Percentiles rank a stretch among this genome's conserved stretches.
phyloP scores from a whole-genome alignment of 2,888 invertebrate genomes.

The Epinotia demarniana region DNA sequence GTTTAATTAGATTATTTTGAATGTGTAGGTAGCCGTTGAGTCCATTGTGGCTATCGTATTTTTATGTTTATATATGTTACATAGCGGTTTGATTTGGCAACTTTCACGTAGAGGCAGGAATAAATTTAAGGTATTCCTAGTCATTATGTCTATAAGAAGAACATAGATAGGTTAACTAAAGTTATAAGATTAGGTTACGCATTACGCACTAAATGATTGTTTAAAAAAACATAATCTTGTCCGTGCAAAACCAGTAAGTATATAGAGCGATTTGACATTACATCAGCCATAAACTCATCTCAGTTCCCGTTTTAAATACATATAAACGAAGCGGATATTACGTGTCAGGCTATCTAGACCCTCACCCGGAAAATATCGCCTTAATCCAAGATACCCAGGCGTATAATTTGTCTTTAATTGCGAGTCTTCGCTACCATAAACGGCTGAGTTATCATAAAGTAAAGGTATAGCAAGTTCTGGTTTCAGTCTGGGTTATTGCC shows the following conservation, averaged over 20 bases:
- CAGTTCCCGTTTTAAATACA: conserved; percentile 37
- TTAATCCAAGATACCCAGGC: conserved; percentile 20
- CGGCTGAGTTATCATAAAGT: conserved; percentile 49
- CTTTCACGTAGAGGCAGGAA: conserved; percentile 22
- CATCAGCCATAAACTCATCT: conserved; percentile 12
- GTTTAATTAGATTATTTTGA: conserved; percentile 28
- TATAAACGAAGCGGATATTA: conserved; percentile 33
- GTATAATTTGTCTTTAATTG: conserved; percentile 44
- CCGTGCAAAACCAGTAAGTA: not conserved
- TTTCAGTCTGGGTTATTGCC: conserved; percentile 49
- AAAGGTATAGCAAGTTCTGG: conserved; percentile 47
- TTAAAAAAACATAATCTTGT: not conserved
- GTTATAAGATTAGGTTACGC: no score
- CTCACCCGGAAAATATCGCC: conserved; percentile 27
- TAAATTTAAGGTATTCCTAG: not conserved
- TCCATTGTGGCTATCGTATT: conserved; percentile 15
- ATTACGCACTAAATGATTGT: no score
- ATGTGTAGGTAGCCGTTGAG: conserved; percentile 16
- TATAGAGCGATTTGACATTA: conserved; percentile 5
- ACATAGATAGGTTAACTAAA: no score
- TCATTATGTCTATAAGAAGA: not conserved
- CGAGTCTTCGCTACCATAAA: conserved; percentile 48
- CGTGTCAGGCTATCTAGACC: conserved; percentile 19
- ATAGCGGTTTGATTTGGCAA: conserved; percentile 21
- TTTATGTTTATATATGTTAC: conserved; percentile 23